Percentiles rank a stretch among this genome's conserved stretches.
phyloP scores from a whole-genome alignment of 2,797 vertebrate species.

The Uromys caudimaculatus region DNA sequence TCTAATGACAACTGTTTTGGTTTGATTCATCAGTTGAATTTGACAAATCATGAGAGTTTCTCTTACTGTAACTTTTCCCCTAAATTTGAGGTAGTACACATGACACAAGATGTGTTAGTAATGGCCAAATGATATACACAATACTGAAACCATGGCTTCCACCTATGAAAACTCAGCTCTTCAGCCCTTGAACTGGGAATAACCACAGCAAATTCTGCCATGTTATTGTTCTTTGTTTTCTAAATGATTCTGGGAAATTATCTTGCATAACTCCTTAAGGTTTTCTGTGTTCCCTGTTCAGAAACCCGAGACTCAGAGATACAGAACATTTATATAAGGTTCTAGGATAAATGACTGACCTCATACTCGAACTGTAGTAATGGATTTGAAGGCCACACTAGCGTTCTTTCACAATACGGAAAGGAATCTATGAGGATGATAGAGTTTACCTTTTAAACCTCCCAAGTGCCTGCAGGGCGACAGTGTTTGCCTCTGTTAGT shows the following conservation, averaged over 20 bases:
- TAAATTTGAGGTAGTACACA: not conserved
- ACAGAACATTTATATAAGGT: not conserved
- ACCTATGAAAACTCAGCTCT: not conserved
- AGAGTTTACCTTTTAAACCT: not conserved
- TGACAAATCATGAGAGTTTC: not conserved
- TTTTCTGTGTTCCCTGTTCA: not conserved
- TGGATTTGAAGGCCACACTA: not conserved
- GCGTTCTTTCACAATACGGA: not conserved
- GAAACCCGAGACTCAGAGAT: not conserved
- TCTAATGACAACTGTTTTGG: not conserved
- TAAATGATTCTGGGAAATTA: not conserved
- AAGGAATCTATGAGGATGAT: constrained; percentile 10
- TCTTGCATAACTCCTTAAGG: not conserved
- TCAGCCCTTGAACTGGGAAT: not conserved
- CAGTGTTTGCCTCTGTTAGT: not conserved
- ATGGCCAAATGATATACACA: not conserved
- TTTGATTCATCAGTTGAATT: not conserved
- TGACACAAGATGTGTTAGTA: not conserved
- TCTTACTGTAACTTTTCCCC: not conserved
- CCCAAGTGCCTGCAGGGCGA: not conserved
- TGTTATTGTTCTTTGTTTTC: not conserved
- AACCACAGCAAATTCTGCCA: not conserved
- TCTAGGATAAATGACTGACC: not conserved
- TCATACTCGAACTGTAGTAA: not conserved
- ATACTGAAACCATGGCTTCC: not conserved